Base-by-base conservation (phyloP, 2,113 vertebrate species). In the Aramus guarauna region DNA sequence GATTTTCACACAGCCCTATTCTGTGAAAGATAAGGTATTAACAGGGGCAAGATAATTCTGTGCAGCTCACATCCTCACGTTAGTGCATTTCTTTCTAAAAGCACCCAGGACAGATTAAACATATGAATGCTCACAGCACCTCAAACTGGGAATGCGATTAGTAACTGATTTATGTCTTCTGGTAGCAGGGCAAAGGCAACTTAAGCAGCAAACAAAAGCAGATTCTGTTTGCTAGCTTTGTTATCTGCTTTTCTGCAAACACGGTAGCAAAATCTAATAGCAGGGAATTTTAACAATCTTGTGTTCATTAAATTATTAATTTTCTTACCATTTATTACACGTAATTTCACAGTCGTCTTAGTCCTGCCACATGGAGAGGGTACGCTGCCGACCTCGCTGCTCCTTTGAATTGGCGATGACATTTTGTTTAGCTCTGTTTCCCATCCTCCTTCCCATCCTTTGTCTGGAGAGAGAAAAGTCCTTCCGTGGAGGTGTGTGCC, bases 81-180 rank as follows among this genome's bases (percentile, higher is more conserved):
- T 29, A 37, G 37, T 43, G 48, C 60, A 72, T 37, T 30, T 84
- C 76, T 86, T 95, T 73, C 86, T 63, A 71, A 91, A 94, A 84
- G n/a, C 80, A 94, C 39, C 21, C 13, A 22, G 52, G 68, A 77
- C 83, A 74, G 32, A 94, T 91, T 84, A 94, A 95, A 84, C 43
- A 48, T 47, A 43, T n/a, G 79, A 95, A 84, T 2, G 3, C 52
- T 91, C 86, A 67, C 69, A 90, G 80, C 66, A 85, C 30, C 62
- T 90, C 69, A 72, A 15, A 82, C 58, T 55, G 66, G 34, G 56
- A 95, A 88, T 68, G 71, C 2, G 27, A 88, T 95, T 94, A 92
- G 84, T 37, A 82, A 81, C 64, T 92, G 94, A 95, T 94, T 95
- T 92, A 94, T 91, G 45, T 69, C 69, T 81, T 63, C 76, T 92